Conservation (phyloP, 2,797 vertebrate genomes). For the Botia almorhae region DNA sequence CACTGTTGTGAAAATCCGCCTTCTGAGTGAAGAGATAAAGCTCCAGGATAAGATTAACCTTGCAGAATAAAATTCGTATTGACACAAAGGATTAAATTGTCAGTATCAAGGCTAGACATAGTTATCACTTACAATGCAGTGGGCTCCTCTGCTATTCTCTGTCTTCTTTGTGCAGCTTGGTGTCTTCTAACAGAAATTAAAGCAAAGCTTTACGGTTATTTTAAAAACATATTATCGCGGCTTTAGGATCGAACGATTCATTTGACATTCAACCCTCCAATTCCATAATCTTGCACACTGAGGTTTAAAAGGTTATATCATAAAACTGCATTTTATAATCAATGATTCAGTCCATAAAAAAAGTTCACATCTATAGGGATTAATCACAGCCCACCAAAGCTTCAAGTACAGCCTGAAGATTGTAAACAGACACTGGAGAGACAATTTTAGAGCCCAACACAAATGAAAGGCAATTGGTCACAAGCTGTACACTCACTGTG, state of each 20-base stretch:
- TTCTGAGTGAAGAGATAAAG: slow-evolving; percentile 4
- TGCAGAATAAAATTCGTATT: slow-evolving; percentile 7
- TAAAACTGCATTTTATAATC: slow-evolving; percentile 20
- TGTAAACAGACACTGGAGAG: slow-evolving; percentile 31
- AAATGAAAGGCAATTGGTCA: slow-evolving; percentile 18
- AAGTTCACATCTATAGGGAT: slow-evolving; percentile 6
- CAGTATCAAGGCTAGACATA: slow-evolving; percentile 1
- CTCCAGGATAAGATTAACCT: slow-evolving; percentile 35
- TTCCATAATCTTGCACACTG: slow-evolving; percentile 9
- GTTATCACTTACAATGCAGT: slow-evolving; percentile 13
- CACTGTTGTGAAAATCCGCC: slow-evolving; percentile 11
- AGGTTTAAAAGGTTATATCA: not conserved
- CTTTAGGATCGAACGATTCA: not conserved
- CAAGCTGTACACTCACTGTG: slow-evolving; percentile 9
- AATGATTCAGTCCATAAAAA: slow-evolving; percentile 6
- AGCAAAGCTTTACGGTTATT: not conserved
- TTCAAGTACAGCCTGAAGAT: slow-evolving; percentile 32
- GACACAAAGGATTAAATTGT: not conserved
- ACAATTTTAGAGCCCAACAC: slow-evolving; percentile 24
- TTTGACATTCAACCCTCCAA: slow-evolving; percentile 1
- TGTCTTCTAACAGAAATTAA: not conserved
- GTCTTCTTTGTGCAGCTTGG: not conserved
- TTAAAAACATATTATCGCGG: not conserved
- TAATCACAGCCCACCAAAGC: slow-evolving; percentile 14
- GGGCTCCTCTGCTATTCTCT: not conserved